Evolutionary conservation across 2,888 invertebrate species (phyloP), one percentile per base, ranked within the genome.

Genomic region (Psylliodes chrysocephalus): DNA sequence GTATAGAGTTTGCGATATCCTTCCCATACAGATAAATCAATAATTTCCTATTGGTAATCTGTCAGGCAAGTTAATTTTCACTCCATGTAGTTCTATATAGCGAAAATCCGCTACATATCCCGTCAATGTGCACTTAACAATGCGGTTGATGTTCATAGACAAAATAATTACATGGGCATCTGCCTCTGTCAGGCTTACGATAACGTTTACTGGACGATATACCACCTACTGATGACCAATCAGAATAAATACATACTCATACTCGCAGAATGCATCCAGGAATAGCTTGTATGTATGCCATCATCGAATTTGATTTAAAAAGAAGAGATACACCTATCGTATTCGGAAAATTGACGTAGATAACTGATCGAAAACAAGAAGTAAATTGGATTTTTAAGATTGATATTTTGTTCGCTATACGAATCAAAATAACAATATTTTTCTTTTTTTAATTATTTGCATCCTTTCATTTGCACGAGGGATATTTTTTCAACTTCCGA

Each of bases 91-190:
- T 38, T 40, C 38, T 7, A 56, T 46, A 46, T 56, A 14, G 18
- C 47, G 47, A 47, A 47, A 57, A 57, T 57, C 46, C 35, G 47
- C 35, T 47, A 47, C 57, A 46, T 46, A 44, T 57, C 57, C 57
- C 46, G 52, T 35, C 40, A 17, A 38, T 15, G 52, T 12, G 49
- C 62, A 35, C 53, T 61, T 57, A 64, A 67, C 57, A 64, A 60
- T 63, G 67, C 59, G 62, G 64, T 64, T 56, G 47, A 47, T 38
- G 52, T 51, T 30, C 56, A 64, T 56, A 59, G 46, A 67, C 59
- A 51, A 63, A 64, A 67, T 67, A 67, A 67, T 67, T 67, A 64
- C 60, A 67, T 47, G 64, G 62, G 46, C 67, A 67, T 67, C 67
- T 67, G 67, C 62, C 52, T 51, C 44, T 63, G 67, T 67, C 67